phyloP scores from a whole-genome alignment of 2,888 invertebrate species.

The Ophioninae sp. region DNA sequence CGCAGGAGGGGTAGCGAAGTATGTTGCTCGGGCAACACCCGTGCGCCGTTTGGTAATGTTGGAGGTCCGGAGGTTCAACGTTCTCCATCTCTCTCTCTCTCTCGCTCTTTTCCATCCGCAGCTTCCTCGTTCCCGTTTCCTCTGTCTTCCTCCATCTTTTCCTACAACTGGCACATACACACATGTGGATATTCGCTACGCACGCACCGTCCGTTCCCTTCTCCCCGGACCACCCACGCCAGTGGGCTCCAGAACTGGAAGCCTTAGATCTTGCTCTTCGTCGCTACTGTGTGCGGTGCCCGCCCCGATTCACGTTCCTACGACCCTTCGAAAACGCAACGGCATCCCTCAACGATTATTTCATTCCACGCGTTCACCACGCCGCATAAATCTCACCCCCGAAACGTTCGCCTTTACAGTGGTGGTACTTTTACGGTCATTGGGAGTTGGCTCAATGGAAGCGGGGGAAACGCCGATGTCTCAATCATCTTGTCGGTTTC shows the following conservation, averaged over 20 bases:
- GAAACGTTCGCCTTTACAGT: conserved; percentile 15
- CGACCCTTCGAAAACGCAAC: conserved; percentile 45
- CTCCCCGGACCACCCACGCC: conserved; percentile 70
- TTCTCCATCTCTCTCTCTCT: conserved; percentile 39
- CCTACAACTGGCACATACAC: conserved; percentile 9
- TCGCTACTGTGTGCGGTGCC: conserved; percentile 23
- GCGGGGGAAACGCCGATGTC: conserved; percentile 5
- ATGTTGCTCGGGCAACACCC: conserved; percentile 42
- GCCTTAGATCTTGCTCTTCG: conserved; percentile 22
- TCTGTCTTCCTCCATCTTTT: conserved; percentile 20
- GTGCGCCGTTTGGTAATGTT: conserved; percentile 39
- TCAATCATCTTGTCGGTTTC: conserved; percentile 25
- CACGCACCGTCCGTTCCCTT: conserved; percentile 63
- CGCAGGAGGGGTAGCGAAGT: conserved; percentile 64
- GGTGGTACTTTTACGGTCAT: conserved; percentile 22
- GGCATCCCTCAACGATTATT: conserved; percentile 60
- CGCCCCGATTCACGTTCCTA: conserved; percentile 22
- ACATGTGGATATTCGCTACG: conserved; percentile 6
- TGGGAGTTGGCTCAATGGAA: conserved; percentile 7
- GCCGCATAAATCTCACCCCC: conserved; percentile 19
- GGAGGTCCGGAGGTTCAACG: conserved; percentile 46
- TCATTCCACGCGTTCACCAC: conserved; percentile 46
- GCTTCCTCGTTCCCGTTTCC: conserved; percentile 35
- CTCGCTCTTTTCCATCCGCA: not conserved
- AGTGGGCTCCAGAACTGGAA: conserved; percentile 68